Evolutionary conservation across 2,888 invertebrate genomes (phyloP).

Genomic region (Eupeodes luniger): DNA sequence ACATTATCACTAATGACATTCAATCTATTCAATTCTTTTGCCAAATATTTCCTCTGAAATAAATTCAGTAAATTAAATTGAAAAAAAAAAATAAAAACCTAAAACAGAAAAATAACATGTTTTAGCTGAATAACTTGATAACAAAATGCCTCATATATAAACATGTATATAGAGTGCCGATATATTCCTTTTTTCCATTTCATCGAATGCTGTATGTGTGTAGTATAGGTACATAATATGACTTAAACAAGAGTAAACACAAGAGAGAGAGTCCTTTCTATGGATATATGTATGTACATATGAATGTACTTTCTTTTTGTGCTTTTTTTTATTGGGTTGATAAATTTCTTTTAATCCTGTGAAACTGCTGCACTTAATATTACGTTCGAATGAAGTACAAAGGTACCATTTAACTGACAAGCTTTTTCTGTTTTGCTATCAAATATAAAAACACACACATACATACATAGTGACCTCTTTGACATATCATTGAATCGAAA

Average conservation of each 20-base stretch:
- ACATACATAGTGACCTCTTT: slow-evolving; percentile 23
- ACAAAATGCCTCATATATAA: background rate
- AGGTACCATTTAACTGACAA: slow-evolving; percentile 33
- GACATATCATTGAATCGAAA: slow-evolving; percentile 51
- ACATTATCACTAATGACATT: slow-evolving; percentile 37
- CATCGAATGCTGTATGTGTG: background rate
- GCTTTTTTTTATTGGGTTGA: slow-evolving; percentile 27
- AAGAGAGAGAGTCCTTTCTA: background rate
- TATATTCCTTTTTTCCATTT: background rate
- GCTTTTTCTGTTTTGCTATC: slow-evolving; percentile 25
- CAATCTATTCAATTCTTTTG: slow-evolving; percentile 56
- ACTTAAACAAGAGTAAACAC: slow-evolving; percentile 39
- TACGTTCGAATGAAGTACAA: slow-evolving; percentile 19
- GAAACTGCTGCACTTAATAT: slow-evolving; percentile 64
- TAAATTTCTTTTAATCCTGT: slow-evolving; percentile 66
- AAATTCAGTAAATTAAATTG: slow-evolving; percentile 32
- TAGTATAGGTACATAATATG: background rate
- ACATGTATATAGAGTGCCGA: background rate
- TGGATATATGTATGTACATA: no score
- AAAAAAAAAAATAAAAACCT: slow-evolving; percentile 8
- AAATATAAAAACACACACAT: slow-evolving; percentile 29
- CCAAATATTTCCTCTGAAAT: slow-evolving; percentile 43
- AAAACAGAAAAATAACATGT: background rate
- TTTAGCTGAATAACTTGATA: slow-evolving; percentile 5
- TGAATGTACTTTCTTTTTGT: background rate